Base-by-base conservation (phyloP, 2,797 vertebrate genomes). In the Darevskia nairensis region DNA sequence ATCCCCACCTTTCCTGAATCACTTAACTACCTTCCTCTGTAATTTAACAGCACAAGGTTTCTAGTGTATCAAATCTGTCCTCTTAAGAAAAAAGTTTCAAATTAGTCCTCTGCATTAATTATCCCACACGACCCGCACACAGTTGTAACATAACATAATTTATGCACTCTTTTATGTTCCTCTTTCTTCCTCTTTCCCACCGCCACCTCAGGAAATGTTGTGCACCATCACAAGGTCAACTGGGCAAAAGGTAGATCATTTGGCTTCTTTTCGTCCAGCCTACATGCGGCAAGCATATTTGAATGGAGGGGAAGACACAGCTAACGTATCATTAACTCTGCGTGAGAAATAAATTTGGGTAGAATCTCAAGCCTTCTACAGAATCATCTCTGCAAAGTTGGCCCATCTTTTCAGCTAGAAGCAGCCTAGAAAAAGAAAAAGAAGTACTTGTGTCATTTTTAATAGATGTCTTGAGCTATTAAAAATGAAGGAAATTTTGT, bases 331-430 rank as follows among this genome's bases (percentile, higher is more conserved):
- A 88, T 96, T 96, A 97, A 91, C 92, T 97, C 93, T 96, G 96
- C 19, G 96, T 99, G 96, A 99, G 94, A 96, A 99, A 99, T 85
- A 98, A 95, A 96, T 99, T 99, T 79, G 98, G 98, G 95, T 99
- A 99, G 97, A 99, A 99, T 90, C 99, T 97, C 93, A 99, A 96
- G 91, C 99, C 98, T 97, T 99, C 99, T 50, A 99, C 99, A 3
- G 98, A 99, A 96, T 99, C 99, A 27, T 99, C 99, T 95, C 99
- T 96, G 95, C 99, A 99, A 93, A 99, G 97, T 90, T 99, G 98
- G 35, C 99, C 99, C 98, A 99, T 98, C 96, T 99, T 99, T 97
- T 99, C 99, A 69, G 99, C 99, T 91, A 99, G 97, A 84, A 99
- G 95, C 93, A 99, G 95, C 95, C 99, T 99, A 93, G 64, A 94